phyloP scores from a whole-genome alignment of 2,113 vertebrate genomes.

The Catharus fuscescens region DNA sequence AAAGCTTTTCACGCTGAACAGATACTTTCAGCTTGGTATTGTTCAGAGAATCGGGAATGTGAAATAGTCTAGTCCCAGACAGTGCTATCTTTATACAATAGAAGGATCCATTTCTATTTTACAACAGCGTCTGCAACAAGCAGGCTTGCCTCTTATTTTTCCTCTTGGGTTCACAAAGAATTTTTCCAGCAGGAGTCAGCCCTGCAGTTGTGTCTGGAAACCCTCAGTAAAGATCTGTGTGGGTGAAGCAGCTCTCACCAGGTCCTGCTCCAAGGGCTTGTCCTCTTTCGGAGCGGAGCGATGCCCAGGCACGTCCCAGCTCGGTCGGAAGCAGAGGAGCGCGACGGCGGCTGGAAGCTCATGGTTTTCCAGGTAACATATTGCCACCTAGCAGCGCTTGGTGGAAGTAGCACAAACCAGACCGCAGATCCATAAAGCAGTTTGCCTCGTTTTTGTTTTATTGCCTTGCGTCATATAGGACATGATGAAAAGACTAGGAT shows the following conservation, averaged over 20 bases:
- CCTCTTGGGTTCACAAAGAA: neutral
- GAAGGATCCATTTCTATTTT: neutral
- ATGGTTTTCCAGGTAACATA: constrained; percentile 16
- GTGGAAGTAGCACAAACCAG: neutral
- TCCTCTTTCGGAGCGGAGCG: accelerated
- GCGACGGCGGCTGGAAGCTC: neutral
- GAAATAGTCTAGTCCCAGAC: neutral
- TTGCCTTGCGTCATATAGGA: accelerated
- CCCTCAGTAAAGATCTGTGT: neutral
- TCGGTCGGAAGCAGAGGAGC: neutral
- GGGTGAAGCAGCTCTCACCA: neutral
- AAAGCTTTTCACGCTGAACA: neutral
- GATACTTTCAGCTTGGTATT: neutral
- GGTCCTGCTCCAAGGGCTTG: neutral
- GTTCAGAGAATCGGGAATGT: neutral
- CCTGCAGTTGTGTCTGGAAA: neutral
- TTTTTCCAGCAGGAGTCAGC: neutral
- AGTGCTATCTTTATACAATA: neutral
- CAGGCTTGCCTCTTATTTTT: neutral
- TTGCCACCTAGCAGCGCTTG: constrained; percentile 65
- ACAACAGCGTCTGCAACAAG: neutral
- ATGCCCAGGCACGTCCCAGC: neutral
- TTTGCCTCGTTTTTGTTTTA: neutral
- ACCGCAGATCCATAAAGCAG: neutral
- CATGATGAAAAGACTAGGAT: neutral